Base-by-base conservation (phyloP, 2,797 vertebrate species). In the Geotrypetes seraphini region DNA sequence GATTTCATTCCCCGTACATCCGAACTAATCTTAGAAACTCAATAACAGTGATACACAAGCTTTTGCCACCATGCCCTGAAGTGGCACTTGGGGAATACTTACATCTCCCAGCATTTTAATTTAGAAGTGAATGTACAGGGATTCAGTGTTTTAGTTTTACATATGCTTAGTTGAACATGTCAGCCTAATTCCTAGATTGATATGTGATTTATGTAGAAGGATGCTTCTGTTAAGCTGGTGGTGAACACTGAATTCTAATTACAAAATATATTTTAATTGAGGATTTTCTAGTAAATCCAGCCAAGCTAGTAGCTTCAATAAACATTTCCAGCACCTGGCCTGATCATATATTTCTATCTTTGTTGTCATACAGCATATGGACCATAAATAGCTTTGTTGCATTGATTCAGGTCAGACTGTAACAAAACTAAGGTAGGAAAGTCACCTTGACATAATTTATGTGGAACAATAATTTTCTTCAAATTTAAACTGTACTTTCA, bases 391-490 rank as follows among this genome's bases (percentile, higher is more conserved):
- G 25, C 16, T 15, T n/a, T 29, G 16, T 16, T 19, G 8, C 22
- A 33, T 33, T 39, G 38, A 19, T 36, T 57, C 37, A 39, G 39
- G 47, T 57, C 45, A 1, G 1, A 40, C 47, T 25, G 50, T 28
- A 58, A 52, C 47, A 28, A 50, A 53, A 39, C 48, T 55, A 45
- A 41, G 31, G 57, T 25, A 41, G 56, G 31, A 40, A 47, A 63
- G 51, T 55, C 40, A 44, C 36, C 53, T 54, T 53, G 44, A 12
- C 53, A 43, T 58, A 39, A 53, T 70, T 56, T 15, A 26, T 34
- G 26, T 24, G 10, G 24, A 15, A 25, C 3, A 4, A 12, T 3
- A 3, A 2, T 24, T 1, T 1, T 9, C 36, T 36, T 27, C 10
- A 9, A 31, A n/a, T n/a, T n/a, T n/a, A n/a, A n/a, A n/a, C n/a